Evolutionary conservation across 2,113 vertebrate genomes (phyloP).

Genomic region (Agelaius phoeniceus): DNA sequence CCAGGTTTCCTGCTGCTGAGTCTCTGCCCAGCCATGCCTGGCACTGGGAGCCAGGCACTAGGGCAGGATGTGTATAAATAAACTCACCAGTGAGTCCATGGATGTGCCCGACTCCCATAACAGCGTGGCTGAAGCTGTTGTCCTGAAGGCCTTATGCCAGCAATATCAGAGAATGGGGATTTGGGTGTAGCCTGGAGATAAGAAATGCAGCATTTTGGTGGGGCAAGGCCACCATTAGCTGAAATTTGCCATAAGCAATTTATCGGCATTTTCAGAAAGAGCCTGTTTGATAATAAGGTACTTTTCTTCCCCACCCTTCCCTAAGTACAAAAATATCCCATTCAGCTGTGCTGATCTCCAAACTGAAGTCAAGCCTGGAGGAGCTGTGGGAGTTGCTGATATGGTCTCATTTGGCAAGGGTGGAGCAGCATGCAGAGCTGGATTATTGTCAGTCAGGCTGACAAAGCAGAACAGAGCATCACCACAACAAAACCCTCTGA

Average conservation of each 20-base stretch:
- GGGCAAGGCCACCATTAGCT: neutral
- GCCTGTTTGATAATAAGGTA: neutral
- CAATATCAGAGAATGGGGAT: neutral
- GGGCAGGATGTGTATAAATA: neutral
- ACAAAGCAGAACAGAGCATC: neutral
- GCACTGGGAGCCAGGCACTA: neutral
- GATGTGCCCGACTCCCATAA: neutral
- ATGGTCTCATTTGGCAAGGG: neutral
- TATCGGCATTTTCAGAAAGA: neutral
- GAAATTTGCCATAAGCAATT: neutral
- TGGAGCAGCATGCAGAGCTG: neutral
- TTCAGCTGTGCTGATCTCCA: neutral
- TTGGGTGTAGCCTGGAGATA: neutral
- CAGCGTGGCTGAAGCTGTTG: accelerated
- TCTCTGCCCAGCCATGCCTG: neutral
- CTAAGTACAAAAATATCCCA: neutral
- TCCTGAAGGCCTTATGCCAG: neutral
- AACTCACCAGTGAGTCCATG: neutral
- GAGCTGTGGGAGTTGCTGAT: neutral
- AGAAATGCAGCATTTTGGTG: neutral
- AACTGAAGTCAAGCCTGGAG: neutral
- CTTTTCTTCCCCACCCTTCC: neutral
- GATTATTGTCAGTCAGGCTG: neutral
- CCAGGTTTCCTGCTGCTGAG: constrained; percentile 9
- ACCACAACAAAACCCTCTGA: neutral